These are phyloP conservation scores for Lophius americanus DNA, from an alignment of 2,797 vertebrate species.

Conservation along the genomic window DNA sequence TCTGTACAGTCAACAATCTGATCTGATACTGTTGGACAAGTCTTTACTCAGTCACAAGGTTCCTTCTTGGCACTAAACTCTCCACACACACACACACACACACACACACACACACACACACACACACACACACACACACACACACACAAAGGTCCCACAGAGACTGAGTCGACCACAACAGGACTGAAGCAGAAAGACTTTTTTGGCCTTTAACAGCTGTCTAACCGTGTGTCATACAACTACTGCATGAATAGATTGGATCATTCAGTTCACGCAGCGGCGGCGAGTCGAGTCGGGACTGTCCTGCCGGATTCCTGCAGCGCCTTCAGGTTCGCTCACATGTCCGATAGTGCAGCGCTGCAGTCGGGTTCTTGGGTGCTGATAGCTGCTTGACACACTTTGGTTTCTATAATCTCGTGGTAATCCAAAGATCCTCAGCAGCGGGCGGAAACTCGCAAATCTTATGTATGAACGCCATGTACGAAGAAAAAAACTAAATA, in stretches of 20 bases:
- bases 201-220: conserved; percentile 7
- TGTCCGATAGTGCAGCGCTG: background rate
- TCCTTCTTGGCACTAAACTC: background rate
- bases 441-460: conserved; percentile 17
- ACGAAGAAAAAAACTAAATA: background rate
- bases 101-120: no score
- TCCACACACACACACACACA: conserved; percentile 21
- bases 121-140: conserved; percentile 12
- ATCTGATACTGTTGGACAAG: conserved; percentile 24
- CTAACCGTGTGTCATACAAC: background rate
- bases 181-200: conserved; percentile 5
- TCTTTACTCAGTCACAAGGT: conserved; percentile 32
- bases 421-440: conserved; percentile 44
- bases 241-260: background rate
- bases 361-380: conserved; percentile 8
- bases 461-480: background rate
- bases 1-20: conserved; percentile 25
- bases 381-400: conserved; percentile 46
- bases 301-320: background rate
- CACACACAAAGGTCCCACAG: conserved; percentile 23
- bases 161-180: background rate
- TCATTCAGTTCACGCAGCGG: background rate
- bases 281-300: background rate
- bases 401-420: conserved; percentile 22
- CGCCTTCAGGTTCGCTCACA: background rate